Evolutionary conservation across 2,888 invertebrate species (phyloP), one percentile per base, ranked within the genome.

Genomic region (Dusona sp.): DNA sequence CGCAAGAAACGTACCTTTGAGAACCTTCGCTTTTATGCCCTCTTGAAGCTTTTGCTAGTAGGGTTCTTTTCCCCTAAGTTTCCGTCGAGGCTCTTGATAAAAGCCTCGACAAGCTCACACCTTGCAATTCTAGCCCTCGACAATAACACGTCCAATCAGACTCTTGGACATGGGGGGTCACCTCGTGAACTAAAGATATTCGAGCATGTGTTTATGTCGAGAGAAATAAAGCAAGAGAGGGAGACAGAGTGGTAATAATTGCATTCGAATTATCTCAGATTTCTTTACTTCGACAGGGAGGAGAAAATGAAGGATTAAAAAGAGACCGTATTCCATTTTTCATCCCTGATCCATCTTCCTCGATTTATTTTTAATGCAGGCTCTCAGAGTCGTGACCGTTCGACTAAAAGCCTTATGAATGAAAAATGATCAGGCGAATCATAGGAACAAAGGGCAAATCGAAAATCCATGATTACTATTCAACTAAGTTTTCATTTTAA

Each of bases 181-280:
- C 29, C 48, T 54, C 51, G 33, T 54, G 68, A 45, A 45, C 22
- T 13, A 22, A 36, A 8, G n/a, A 1, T 68, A 61, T 29, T 61
- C 29, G 16, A 29, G n/a, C 29, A 29, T 61, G 61, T 61, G 13
- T 61, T 29, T 61, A 29, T 29, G 29, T 48, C 19, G 16, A 16
- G 25, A 48, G 33, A 61, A 45, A 61, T 61, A 42, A 25, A 75
- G 11, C 19, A 33, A 77, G 64, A 65, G 25, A 65, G 22, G 48
- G 64, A 33, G 64, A 48, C 22, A 48, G 61, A 45, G 33, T 29
- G 61, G 54, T 2, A 54, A 61, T 16, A 61, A 61, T 61, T 61
- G 61, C 42, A 51, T 77, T 77, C 67, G 74, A 74, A 81, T 68
- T 74, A 81, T 54, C n/a, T 74, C 45, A 36, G 74, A 74, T 57